Percentiles rank a stretch among this genome's conserved stretches.
Conservation (phyloP, 2,797 vertebrate species). For the Ibycter americanus region DNA sequence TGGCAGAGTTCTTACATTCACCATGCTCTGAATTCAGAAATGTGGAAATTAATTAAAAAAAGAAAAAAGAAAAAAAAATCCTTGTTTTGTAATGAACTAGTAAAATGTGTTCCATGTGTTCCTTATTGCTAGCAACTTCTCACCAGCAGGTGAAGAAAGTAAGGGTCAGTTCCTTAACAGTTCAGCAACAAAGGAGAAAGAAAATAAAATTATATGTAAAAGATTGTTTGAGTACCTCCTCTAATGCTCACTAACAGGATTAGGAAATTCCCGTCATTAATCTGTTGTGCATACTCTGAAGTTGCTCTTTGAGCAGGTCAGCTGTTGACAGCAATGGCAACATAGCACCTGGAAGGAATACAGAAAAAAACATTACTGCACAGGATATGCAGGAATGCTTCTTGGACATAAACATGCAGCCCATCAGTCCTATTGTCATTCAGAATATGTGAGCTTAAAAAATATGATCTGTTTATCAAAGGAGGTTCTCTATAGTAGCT, state of each 20-base stretch:
- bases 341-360: not conserved
- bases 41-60: not conserved
- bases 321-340: not conserved
- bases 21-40: not conserved
- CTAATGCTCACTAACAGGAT: not conserved
- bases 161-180: not conserved
- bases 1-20: not conserved
- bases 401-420: not conserved
- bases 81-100: not conserved
- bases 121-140: not conserved
- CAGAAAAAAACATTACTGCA: not conserved
- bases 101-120: not conserved
- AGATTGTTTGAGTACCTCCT: not conserved
- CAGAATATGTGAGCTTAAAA: not conserved
- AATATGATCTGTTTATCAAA: not conserved
- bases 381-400: not conserved
- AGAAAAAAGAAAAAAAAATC: no score
- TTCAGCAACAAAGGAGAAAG: not conserved
- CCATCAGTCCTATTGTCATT: not conserved
- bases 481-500: not conserved
- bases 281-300: not conserved
- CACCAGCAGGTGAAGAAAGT: not conserved
- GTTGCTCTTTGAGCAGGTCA: not conserved
- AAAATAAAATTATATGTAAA: not conserved
- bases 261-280: not conserved